Percentiles rank a stretch among this genome's conserved stretches.
Evolutionary conservation across 2,113 vertebrate genomes (phyloP).

Genomic region (Takifugu flavidus): DNA sequence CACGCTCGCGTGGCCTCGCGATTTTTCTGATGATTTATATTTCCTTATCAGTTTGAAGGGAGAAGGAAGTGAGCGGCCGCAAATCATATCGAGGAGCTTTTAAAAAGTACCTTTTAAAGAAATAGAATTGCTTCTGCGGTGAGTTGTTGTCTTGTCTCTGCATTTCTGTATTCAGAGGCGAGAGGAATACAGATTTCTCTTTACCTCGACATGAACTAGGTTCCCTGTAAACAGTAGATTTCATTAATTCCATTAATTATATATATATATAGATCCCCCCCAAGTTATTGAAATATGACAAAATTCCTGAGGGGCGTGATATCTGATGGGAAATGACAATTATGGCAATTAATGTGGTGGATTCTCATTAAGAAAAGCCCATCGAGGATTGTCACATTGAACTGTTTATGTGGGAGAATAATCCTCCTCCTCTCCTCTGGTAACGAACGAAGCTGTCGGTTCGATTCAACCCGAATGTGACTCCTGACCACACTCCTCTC

Average conservation of each 20-base stretch:
- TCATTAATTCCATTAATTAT: no score
- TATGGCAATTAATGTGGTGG: slow-evolving; percentile 22
- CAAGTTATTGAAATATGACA: slow-evolving; percentile 16
- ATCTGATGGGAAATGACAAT: slow-evolving; percentile 25
- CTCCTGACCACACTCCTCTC: slow-evolving; percentile 25
- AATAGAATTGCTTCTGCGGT: slow-evolving; percentile 40
- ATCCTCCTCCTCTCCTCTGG: slow-evolving; percentile 4
- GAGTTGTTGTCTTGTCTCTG: slow-evolving; percentile 26
- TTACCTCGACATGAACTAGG: no score
- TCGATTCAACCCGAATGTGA: slow-evolving; percentile 15
- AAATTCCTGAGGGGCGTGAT: slow-evolving; percentile 10
- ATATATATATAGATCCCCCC: slow-evolving; percentile 1
- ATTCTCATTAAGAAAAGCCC: slow-evolving; percentile 27
- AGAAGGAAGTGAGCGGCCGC: slow-evolving; percentile 3
- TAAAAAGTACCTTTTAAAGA: slow-evolving; percentile 24
- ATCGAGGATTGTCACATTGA: slow-evolving; percentile 11
- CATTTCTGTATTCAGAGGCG: slow-evolving; percentile 14
- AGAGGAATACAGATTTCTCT: no score
- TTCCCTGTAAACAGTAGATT: no score
- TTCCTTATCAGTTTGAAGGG: slow-evolving; percentile 5
- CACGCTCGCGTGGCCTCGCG: slow-evolving; percentile 31
- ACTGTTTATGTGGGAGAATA: slow-evolving; percentile 15
- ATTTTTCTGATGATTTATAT: slow-evolving; percentile 22
- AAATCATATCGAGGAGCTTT: slow-evolving; percentile 4
- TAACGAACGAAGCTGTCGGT: slow-evolving; percentile 16